These are phyloP conservation scores for Eilema sororculum DNA, from an alignment of 2,888 invertebrate genomes.

Conservation along the genomic window DNA sequence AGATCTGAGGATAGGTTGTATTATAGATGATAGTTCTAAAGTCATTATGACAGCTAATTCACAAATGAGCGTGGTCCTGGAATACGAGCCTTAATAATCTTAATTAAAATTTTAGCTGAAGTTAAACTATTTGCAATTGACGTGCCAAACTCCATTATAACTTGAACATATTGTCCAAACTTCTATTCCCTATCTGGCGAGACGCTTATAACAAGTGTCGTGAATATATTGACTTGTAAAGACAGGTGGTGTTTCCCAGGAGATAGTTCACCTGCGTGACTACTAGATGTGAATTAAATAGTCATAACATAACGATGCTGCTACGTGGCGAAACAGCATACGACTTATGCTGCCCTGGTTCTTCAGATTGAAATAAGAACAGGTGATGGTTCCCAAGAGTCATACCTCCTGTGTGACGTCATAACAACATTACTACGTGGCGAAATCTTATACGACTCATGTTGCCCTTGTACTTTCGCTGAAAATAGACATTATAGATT, in stretches of 20 bases:
- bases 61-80: too few relatives aligned
- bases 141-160: slow-evolving; percentile 16
- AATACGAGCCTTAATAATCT: not conserved
- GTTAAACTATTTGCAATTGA: slow-evolving; percentile 13
- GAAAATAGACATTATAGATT: not conserved
- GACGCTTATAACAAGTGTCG: slow-evolving; percentile 24
- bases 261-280: not conserved
- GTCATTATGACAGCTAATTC: too few relatives aligned
- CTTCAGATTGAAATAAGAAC: slow-evolving; percentile 6
- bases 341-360: slow-evolving; percentile 50
- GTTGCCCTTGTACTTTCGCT: slow-evolving; percentile 42
- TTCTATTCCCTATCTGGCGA: slow-evolving; percentile 36
- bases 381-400: not conserved
- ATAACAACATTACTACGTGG: not conserved
- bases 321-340: not conserved
- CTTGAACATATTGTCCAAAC: slow-evolving; percentile 29
- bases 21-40: too few relatives aligned
- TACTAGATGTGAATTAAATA: slow-evolving; percentile 58
- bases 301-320: too few relatives aligned
- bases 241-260: not conserved
- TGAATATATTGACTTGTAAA: slow-evolving; percentile 52
- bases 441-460: slow-evolving; percentile 32
- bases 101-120: not conserved
- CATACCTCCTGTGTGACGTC: not conserved
- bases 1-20: too few relatives aligned